Percentiles rank a stretch among this genome's conserved stretches.
These are phyloP conservation scores for Platyscapa corneri DNA, from an alignment of 1,140 invertebrate species.

Conservation along the genomic window DNA sequence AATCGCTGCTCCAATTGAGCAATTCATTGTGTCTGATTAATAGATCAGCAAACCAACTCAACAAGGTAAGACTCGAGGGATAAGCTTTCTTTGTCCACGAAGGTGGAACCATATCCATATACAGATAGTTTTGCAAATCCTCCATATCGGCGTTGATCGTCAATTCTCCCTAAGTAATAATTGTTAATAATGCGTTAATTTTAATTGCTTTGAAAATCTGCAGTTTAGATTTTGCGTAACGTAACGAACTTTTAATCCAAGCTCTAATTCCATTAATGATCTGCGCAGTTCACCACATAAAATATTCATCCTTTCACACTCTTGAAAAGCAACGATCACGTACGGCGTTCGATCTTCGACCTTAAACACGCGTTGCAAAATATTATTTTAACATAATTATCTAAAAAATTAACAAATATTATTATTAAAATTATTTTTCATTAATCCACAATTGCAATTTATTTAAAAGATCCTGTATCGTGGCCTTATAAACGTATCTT, in stretches of 20 bases:
- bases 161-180: conserved; percentile 83
- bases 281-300: conserved; percentile 86
- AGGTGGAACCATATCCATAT: conserved; percentile 89
- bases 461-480: no score
- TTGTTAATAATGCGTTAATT: background rate
- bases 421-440: no score
- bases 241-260: conserved; percentile 85
- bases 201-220: background rate
- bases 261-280: conserved; percentile 88
- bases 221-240: background rate
- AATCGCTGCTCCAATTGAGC: conserved; percentile 86
- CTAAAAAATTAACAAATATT: no score
- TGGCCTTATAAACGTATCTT: no score
- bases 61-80: conserved; percentile 89
- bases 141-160: conserved; percentile 96
- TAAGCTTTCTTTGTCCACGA: conserved; percentile 91
- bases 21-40: conserved; percentile 85
- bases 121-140: conserved; percentile 86
- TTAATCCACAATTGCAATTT: no score
- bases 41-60: conserved; percentile 92
- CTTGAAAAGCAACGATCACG: conserved; percentile 94
- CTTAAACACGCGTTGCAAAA: conserved; percentile 47
- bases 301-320: conserved; percentile 95
- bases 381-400: no score
- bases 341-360: conserved; percentile 93